Percentiles rank a stretch among this genome's conserved stretches.
Evolutionary conservation across 2,113 vertebrate genomes (phyloP).

Genomic region (Sceloporus tristichus): DNA sequence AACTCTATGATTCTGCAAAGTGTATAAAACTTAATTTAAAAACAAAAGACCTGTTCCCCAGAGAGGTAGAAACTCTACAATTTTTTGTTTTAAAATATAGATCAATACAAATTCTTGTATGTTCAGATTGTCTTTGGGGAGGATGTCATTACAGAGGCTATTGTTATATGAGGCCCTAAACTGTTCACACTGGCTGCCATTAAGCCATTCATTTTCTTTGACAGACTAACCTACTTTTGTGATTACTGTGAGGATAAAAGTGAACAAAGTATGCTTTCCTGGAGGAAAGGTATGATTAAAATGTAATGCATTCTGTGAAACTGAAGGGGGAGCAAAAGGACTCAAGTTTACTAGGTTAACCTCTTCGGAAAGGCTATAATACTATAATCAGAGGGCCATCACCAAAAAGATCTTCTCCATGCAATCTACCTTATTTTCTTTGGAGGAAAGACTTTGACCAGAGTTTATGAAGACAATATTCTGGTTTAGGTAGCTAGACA

Average conservation of each 20-base stretch:
- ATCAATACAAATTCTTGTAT: too few species aligned
- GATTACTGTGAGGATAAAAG: neutral
- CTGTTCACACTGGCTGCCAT: neutral
- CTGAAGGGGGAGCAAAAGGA: neutral
- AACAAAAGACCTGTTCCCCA: too few species aligned
- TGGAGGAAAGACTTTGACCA: too few species aligned
- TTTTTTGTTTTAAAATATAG: too few species aligned
- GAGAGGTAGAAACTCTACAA: too few species aligned
- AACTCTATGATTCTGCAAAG: too few species aligned
- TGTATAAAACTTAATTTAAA: too few species aligned
- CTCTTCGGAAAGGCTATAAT: neutral
- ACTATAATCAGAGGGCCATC: neutral
- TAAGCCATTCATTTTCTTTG: neutral
- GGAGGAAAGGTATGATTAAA: neutral
- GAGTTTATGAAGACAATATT: neutral
- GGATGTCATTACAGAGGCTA: too few species aligned
- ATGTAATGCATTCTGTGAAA: too few species aligned
- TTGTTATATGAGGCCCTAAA: too few species aligned
- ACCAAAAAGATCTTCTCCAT: neutral
- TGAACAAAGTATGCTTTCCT: neutral
- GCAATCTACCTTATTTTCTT: neutral
- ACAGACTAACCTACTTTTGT: neutral
- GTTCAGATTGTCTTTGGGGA: too few species aligned
- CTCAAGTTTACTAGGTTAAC: too few species aligned
- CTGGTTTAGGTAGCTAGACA: neutral